Conservation (phyloP, 1,140 invertebrate species). For the Trinorchestia longiramus region DNA sequence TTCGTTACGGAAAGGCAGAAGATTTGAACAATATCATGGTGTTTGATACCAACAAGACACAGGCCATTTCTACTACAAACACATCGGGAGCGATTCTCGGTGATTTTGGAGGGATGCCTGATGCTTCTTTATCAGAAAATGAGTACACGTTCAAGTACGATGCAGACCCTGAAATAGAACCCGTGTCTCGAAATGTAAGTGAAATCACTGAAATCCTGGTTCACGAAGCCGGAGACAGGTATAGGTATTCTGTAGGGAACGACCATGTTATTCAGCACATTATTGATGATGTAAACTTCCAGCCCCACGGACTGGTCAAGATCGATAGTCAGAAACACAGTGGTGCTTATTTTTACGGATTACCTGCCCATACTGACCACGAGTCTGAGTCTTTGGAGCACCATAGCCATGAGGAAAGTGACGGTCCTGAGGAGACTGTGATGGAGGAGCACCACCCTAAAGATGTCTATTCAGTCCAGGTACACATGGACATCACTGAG, state of each 20-base stretch:
- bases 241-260: slow-evolving; percentile 4
- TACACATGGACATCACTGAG: neutral
- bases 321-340: slow-evolving; percentile 25
- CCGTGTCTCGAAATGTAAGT: neutral
- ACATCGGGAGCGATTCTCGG: neutral
- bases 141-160: slow-evolving; percentile 20
- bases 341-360: slow-evolving; percentile 24
- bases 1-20: neutral
- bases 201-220: slow-evolving; percentile 11
- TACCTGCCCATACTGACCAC: slow-evolving; percentile 33
- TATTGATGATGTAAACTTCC: neutral
- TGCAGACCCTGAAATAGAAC: neutral
- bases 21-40: slow-evolving; percentile 2
- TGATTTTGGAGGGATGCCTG: neutral
- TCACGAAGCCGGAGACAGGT: neutral
- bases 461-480: slow-evolving; percentile 10
- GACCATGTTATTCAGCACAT: slow-evolving; percentile 26
- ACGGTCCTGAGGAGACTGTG: neutral
- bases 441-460: neutral
- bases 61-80: neutral
- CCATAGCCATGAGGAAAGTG: neutral
- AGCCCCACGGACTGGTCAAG: slow-evolving; percentile 1
- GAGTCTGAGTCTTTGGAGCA: neutral
- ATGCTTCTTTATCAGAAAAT: neutral
- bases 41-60: slow-evolving; percentile 9